Conservation (phyloP, 2,113 vertebrate genomes). For the Manacus vitellinus region DNA sequence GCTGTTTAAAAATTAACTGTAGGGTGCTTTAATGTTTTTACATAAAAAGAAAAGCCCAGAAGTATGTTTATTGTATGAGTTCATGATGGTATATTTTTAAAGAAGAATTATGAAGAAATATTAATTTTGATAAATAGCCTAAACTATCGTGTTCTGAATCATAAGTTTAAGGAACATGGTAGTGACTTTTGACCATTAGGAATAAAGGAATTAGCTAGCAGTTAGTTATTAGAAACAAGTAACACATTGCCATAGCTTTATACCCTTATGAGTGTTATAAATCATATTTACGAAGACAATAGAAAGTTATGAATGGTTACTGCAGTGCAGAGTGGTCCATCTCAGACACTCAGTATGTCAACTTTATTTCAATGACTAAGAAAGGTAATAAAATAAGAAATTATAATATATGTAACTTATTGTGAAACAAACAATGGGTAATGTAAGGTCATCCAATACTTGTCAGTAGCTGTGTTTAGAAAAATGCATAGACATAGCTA, state of each 20-base stretch:
- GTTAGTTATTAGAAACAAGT: neutral
- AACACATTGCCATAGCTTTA: neutral
- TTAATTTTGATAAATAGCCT: neutral
- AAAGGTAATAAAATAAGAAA: conserved; percentile 53
- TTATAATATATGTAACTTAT: neutral
- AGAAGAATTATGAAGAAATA: neutral
- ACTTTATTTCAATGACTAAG: conserved; percentile 47
- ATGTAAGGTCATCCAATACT: neutral
- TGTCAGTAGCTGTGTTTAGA: neutral
- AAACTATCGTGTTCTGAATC: neutral
- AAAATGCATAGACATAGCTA: neutral
- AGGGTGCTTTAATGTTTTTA: neutral
- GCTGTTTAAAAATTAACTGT: neutral
- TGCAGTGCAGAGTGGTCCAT: conserved; percentile 1
- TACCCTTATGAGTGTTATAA: conserved; percentile 47
- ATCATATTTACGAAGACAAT: conserved; percentile 67
- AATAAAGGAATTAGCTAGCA: neutral
- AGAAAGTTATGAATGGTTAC: conserved; percentile 51
- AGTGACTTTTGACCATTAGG: neutral
- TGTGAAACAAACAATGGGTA: neutral
- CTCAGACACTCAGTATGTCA: conserved; percentile 34
- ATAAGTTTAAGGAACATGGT: neutral
- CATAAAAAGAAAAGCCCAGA: accelerated
- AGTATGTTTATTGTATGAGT: neutral
- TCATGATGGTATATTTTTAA: neutral